Base-by-base conservation (phyloP, 2,888 invertebrate species). In the Hyles lineata region DNA sequence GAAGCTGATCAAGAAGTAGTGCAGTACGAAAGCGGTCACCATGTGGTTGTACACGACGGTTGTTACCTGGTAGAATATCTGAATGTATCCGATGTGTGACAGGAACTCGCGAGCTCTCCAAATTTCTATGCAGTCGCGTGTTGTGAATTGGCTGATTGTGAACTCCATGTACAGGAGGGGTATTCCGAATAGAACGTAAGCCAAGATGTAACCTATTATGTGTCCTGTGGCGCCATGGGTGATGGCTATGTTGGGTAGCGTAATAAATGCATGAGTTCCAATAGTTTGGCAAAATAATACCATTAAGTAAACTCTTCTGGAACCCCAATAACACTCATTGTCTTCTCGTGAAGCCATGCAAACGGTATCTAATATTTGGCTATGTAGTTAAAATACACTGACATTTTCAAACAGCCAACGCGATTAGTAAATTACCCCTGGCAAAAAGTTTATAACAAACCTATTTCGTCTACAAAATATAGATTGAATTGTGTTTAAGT, bases 91-190 rank as follows among this genome's bases (percentile, higher is more conserved):
- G 17, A 92, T 72, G 75, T 92, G 90, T 0, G 91, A 88, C 4
- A 93, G 75, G 74, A 87, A 92, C 1, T 86, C 82, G 0, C 92
- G 85, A 6, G 85, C 83, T 70, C 79, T 86, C 93, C 93, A 94
- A 2, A 91, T 85, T 32, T 89, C 85, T 19, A 93, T 77, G 76
- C 90, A 90, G 80, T 92, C 90, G 58, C 92, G 86, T 9, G 85
- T 84, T 0, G 94, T 93, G 76, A 92, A 94, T 78, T 93, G 94
- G 23, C 90, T 86, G 25, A 92, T 83, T 21, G 91, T 85, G 58
- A 85, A 83, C 76, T 94, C 94, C 92, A 93, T 91, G 79, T 91
- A 93, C 1, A 92, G 73, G 17, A 93, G 75, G 0, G 94, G 93
- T 73, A 92, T 87, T 5, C 93, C 93, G 17, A 92, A 58, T 2